A percentile compares a stretch with the other conserved stretches of the same genome.
These are phyloP conservation scores for Drosophila baimaii DNA, from an alignment of 1,140 invertebrate genomes.

Conservation along the genomic window DNA sequence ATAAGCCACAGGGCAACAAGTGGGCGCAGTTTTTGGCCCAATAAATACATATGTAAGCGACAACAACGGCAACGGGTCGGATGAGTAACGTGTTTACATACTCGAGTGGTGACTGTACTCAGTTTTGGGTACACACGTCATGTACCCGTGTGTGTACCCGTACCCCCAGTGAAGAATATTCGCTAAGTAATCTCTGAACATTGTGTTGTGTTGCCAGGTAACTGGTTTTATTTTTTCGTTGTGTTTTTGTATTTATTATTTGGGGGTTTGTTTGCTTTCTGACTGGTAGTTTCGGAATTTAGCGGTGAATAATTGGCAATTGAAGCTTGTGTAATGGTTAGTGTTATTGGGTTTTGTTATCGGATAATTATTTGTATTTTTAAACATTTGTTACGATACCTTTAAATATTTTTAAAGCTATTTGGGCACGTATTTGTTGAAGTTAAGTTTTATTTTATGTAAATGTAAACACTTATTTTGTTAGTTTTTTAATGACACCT, in stretches of 20 bases:
- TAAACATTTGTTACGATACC: slow-evolving; percentile 1
- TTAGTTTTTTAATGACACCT: not conserved
- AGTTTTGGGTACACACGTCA: slow-evolving; percentile 6
- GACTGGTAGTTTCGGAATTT: slow-evolving; percentile 32
- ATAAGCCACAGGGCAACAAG: slow-evolving; percentile 39
- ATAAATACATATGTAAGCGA: slow-evolving; percentile 13
- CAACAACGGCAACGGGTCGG: slow-evolving; percentile 19
- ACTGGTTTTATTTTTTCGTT: slow-evolving; percentile 29
- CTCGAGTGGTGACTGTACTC: slow-evolving; percentile 35
- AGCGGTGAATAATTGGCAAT: slow-evolving; percentile 30
- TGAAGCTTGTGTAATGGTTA: slow-evolving; percentile 17
- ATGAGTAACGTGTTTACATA: slow-evolving; percentile 50
- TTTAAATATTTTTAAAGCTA: not conserved
- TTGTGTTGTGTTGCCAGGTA: slow-evolving; percentile 27
- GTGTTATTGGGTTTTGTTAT: slow-evolving; percentile 9
- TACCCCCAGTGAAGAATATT: slow-evolving; percentile 29
- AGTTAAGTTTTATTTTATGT: not conserved
- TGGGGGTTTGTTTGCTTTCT: slow-evolving; percentile 26
- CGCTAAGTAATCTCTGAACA: slow-evolving; percentile 10
- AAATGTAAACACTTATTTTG: not conserved
- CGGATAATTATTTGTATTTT: slow-evolving; percentile 11
- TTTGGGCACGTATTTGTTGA: not conserved
- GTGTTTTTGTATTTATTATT: slow-evolving; percentile 6
- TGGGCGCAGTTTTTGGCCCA: slow-evolving; percentile 49
- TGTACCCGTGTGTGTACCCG: slow-evolving; percentile 7